Evolutionary conservation across 2,797 vertebrate genomes (phyloP), one percentile per base, ranked within the genome.

Genomic region (Pangasius djambal): DNA sequence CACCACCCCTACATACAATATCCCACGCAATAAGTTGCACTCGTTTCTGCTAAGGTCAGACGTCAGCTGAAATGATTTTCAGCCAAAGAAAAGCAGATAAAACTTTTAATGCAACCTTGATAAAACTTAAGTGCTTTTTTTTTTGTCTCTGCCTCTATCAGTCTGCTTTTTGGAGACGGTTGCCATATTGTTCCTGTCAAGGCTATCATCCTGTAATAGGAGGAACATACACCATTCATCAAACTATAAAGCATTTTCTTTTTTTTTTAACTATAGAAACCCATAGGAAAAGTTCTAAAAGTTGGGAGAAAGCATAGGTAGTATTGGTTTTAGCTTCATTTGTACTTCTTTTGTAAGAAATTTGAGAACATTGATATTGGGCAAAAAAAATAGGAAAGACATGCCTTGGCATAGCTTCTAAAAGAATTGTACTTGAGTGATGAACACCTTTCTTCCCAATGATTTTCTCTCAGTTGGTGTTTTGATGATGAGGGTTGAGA

Each of bases 91-190:
- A 86, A 72, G 84, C 20, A 28, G 48, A 79, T 16, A 61, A 18
- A 77, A 55, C 63, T 83, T 86, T 37, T 86, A 87, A 89, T 85
- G 83, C 72, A 78, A 65, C 63, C 74, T 79, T 63, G 61, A 25
- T 67, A 74, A 50, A 57, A 44, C 31, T 57, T 44, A 44, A 83
- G 28, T 74, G 63, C 74, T 63, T 44, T 87, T 44, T 40, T 52
- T 86, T 87, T 82, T 55, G 82, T 85, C 82, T 28, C 12, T 50
- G 57, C 82, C 40, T 88, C 65, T 67, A 52, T 40, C 57, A 63
- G 57, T 40, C 86, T 34, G 48, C 75, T 44, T 18, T n/a, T 77
- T 34, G 65, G 15, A 83, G 69, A 75, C 34, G 31, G 84, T 20
- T 86, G 37, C 87, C 44, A 59, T 16, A 88, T 86, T 74, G 79